These are phyloP conservation scores for Philonicus albiceps DNA, from an alignment of 2,888 invertebrate species.

Conservation along the genomic window DNA sequence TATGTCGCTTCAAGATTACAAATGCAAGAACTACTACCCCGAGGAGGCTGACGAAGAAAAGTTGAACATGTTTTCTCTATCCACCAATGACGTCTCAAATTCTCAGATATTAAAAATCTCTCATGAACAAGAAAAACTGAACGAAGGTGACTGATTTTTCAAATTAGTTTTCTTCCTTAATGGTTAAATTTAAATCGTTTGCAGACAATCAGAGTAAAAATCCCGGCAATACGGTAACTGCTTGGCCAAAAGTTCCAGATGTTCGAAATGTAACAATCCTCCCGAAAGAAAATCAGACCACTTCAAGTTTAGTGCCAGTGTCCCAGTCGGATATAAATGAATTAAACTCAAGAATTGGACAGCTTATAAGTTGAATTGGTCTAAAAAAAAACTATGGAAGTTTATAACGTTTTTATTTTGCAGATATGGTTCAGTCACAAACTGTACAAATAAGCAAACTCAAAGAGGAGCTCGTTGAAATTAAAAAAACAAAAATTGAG, in stretches of 20 bases:
- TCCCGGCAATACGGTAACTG: slow-evolving; percentile 33
- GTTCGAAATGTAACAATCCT: slow-evolving; percentile 57
- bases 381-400: not conserved
- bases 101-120: not conserved
- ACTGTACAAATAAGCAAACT: slow-evolving; percentile 64
- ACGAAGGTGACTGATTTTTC: not conserved
- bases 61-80: not conserved
- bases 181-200: not conserved
- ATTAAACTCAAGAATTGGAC: slow-evolving; percentile 54
- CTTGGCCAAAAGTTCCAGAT: slow-evolving; percentile 57
- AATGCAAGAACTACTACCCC: slow-evolving; percentile 27
- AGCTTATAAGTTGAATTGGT: slow-evolving; percentile 56
- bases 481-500: slow-evolving; percentile 53
- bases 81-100: not conserved
- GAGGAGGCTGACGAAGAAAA: not conserved
- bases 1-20: slow-evolving; percentile 72
- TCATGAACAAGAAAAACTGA: not conserved
- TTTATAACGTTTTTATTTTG: slow-evolving; percentile 1
- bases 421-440: slow-evolving; percentile 65
- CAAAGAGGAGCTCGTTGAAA: slow-evolving; percentile 60
- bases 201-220: not conserved
- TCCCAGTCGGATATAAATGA: slow-evolving; percentile 8
- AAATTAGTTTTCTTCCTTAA: not conserved
- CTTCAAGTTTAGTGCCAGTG: slow-evolving; percentile 53
- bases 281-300: slow-evolving; percentile 59